Evolutionary conservation across 1,140 invertebrate species (phyloP).

Genomic region (Papilio xuthus): DNA sequence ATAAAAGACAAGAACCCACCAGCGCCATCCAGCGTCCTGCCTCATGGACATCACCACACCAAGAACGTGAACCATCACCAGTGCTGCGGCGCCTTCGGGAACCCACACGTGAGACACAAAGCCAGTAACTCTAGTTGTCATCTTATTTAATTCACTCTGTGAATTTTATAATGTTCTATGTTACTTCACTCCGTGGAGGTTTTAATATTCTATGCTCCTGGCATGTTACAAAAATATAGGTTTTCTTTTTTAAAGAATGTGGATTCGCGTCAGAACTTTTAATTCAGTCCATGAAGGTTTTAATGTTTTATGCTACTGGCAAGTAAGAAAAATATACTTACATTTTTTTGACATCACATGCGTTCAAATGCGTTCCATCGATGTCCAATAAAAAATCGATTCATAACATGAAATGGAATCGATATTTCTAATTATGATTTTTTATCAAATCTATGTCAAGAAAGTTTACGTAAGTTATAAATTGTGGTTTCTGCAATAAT

Average conservation of each 20-base stretch:
- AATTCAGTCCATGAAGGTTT: not conserved
- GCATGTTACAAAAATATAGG: not conserved
- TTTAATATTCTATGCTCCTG: conserved; percentile 5
- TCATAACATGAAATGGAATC: too few species aligned
- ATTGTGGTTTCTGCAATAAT: not conserved
- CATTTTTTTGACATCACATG: too few species aligned
- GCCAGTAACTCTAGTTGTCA: conserved; percentile 68
- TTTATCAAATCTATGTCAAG: too few species aligned
- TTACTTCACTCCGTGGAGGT: not conserved
- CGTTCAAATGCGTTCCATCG: too few species aligned
- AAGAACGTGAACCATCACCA: conserved; percentile 77
- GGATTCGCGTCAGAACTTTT: too few species aligned
- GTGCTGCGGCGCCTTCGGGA: conserved; percentile 75
- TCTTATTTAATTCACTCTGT: conserved; percentile 56
- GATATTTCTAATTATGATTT: too few species aligned
- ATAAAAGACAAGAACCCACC: conserved; percentile 65
- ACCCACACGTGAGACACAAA: conserved; percentile 74
- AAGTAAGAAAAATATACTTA: not conserved
- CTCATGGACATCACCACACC: conserved; percentile 72
- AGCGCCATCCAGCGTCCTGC: conserved; percentile 51
- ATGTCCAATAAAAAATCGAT: too few species aligned
- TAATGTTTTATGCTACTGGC: conserved; percentile 3
- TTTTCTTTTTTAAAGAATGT: not conserved
- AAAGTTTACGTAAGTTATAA: too few species aligned
- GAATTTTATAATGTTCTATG: not conserved